Base-by-base conservation (phyloP, 2,113 vertebrate species). In the Rhodinocichla rosea region DNA sequence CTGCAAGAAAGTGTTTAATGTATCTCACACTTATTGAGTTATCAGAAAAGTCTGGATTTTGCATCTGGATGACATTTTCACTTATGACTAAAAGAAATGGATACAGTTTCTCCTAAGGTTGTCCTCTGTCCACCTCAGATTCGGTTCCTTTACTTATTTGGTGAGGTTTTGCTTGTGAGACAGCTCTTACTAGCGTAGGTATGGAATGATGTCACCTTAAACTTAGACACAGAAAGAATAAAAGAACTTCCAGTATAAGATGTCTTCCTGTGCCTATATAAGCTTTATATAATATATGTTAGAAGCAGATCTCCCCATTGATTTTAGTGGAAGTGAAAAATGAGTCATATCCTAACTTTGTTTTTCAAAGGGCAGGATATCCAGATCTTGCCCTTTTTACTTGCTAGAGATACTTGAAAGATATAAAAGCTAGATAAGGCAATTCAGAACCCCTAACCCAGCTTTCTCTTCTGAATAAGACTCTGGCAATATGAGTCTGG, bases 361-460 rank as follows among this genome's bases (percentile, higher is more conserved):
- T 70, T 33, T 91, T 78, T 87, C 52, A 84, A 89, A 89, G 56
- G 17, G 19, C 56, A 81, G 59, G 83, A 81, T 74, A 87, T 94
- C 87, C 83, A 94, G 45, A 87, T 89, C 60, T 95, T 81, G 26
- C 35, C 39, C 74, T 95, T 96, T 92, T 59, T 70, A 78, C 44
- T 83, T 28, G 9, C 28, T 83, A 18, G 24, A 92, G n/a, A 73
- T 28, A 40, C 11, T 75, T 55, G 73, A 27, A 59, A 78, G n/a
- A 57, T 42, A 65, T 19, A 92, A 76, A 62, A 77, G 17, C 9
- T 42, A 39, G n/a, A 47, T 63, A 82, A 83, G 32, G 35, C 52
- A 84, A 80, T 86, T 83, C 33, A 86, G 86, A 85, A 64, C 40
- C 27, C 68, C 19, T 1, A 9, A 56, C 10, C 11, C 40, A 59